These are phyloP conservation scores for Conomelus anceps DNA, from an alignment of 2,888 invertebrate species.

Conservation along the genomic window DNA sequence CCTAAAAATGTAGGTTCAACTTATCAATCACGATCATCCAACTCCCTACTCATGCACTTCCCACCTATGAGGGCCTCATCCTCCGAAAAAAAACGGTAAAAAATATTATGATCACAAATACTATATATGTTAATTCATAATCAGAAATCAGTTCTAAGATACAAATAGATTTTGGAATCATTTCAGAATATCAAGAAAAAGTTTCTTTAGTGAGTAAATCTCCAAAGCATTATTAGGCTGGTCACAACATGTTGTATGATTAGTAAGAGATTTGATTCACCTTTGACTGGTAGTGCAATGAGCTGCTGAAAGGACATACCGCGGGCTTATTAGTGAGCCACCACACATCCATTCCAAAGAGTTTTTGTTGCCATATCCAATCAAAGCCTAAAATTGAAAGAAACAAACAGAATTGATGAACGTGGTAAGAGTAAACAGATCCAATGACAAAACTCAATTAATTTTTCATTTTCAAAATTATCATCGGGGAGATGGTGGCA, in stretches of 20 bases:
- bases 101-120: background rate
- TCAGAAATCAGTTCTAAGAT: background rate
- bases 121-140: background rate
- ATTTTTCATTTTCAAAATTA: no score
- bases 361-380: background rate
- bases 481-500: no score
- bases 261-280: constrained; percentile 39
- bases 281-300: constrained; percentile 38
- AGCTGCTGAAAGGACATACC: background rate
- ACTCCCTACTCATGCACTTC: no score
- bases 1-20: no score
- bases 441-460: no score
- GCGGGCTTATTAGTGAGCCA: background rate
- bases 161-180: background rate
- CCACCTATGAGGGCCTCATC: no score
- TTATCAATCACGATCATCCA: no score
- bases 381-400: background rate
- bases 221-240: background rate
- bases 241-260: background rate
- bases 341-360: background rate
- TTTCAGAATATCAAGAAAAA: background rate
- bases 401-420: constrained; percentile 8
- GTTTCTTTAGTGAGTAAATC: background rate
- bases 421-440: background rate
- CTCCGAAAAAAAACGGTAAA: no score